Conservation (phyloP, 2,797 vertebrate genomes). For the Saguinus oedipus region DNA sequence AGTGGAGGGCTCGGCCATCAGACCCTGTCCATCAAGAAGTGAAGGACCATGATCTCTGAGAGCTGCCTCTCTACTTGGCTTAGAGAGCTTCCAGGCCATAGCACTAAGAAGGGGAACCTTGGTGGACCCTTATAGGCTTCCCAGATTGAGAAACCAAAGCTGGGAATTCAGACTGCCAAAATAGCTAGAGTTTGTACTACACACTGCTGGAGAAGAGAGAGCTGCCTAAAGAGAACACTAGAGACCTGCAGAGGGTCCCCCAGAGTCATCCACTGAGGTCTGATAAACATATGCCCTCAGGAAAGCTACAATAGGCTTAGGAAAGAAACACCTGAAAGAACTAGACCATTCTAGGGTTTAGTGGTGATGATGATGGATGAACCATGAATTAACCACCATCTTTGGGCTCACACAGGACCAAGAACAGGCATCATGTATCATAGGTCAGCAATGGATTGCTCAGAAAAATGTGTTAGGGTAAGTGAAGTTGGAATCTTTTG, state of each 20-base stretch:
- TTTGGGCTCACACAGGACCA: background rate
- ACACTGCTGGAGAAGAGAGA: background rate
- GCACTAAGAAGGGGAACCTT: background rate
- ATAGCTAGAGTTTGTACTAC: background rate
- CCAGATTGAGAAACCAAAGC: background rate
- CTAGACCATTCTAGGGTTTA: background rate
- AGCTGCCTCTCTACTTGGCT: background rate
- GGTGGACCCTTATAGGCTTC: background rate
- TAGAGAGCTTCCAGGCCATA: background rate
- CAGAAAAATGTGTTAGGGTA: background rate
- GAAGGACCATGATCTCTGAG: background rate
- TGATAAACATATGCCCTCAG: background rate
- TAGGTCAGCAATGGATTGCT: background rate
- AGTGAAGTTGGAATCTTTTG: background rate
- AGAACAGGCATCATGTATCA: background rate
- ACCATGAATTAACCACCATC: background rate
- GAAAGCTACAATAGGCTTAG: background rate
- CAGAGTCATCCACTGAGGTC: background rate
- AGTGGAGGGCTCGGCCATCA: background rate
- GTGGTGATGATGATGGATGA: background rate
- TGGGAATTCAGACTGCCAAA: background rate
- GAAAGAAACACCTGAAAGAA: background rate
- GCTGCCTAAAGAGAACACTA: background rate
- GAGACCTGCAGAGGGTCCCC: background rate
- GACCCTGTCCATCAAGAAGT: background rate